Base-by-base conservation (phyloP, 2,797 vertebrate species). In the Rhodeus uyekii region DNA sequence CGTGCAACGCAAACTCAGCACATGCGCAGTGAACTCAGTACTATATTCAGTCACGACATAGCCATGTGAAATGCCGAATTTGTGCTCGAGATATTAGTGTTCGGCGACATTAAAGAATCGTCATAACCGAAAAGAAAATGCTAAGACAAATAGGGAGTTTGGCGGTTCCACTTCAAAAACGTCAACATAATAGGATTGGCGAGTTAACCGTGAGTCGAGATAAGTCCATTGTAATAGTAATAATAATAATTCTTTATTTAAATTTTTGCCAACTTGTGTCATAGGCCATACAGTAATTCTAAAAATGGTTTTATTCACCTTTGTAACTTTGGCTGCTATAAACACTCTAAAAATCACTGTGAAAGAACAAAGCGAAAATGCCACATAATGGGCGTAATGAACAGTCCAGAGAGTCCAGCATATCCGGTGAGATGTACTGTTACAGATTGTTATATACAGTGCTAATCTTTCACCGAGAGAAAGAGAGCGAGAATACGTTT, bases 401-500 rank as follows among this genome's bases (percentile, higher is more conserved):
- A 32, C 27, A 58, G 67, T 58, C 27, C 48, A 36, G 63, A 84
- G 60, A 81, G 79, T 44, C 27, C 14, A 74, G 39, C 46, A 32
- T 65, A 65, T 75, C 53, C 68, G 39, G 36, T 58, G 34, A 78
- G 50, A 58, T 60, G 10, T 13, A 36, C 73, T 44, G 16, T 82
- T 82, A 68, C 44, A 58, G 63, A 76, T 82, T 68, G 63, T 76
- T 68, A 76, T 69, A 58, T 39, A 72, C 63, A 48, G 81, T 55
- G 65, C 42, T 71, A 75, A 76, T 63, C 63, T 61, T 72, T 80
- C 44, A 67, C 4, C 2, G 42, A 42, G 32, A 61, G 53, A 39
- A 13, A 22, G 46, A 61, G 53, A 32, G 32, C 44, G 44, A 71
- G 71, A 71, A 73, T 61, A 72, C 65, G 78, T 84, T 86, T 82